Percentiles rank a stretch among this genome's conserved stretches.
Evolutionary conservation across 2,113 vertebrate genomes (phyloP).

Genomic region (Oceanites oceanicus): DNA sequence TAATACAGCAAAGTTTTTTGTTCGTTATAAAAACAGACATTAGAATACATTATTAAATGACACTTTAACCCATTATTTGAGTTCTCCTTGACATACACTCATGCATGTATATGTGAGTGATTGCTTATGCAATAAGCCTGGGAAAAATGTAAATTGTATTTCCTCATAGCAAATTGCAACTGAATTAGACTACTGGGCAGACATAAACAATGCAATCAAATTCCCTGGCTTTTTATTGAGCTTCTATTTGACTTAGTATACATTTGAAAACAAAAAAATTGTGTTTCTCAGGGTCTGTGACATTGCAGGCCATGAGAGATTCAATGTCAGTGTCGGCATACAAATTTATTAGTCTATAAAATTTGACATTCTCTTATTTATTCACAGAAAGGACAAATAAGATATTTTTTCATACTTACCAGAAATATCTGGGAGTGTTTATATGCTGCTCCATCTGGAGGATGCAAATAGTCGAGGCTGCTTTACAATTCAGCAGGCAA

Average conservation of each 20-base stretch:
- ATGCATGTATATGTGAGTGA: conserved; percentile 39
- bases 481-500: conserved; percentile 97
- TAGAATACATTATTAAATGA: conserved; percentile 36
- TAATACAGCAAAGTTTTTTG: conserved; percentile 24
- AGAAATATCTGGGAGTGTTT: conserved; percentile 84
- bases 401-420: conserved; percentile 86
- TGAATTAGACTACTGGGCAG: conserved; percentile 77
- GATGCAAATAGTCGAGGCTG: conserved; percentile 91
- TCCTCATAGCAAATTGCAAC: conserved; percentile 75
- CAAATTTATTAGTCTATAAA: conserved; percentile 85
- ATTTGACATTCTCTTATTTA: conserved; percentile 88
- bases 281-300: conserved; percentile 75
- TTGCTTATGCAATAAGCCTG: conserved; percentile 68
- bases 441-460: conserved; percentile 92
- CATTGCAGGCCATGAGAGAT: conserved; percentile 73
- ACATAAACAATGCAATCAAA: conserved; percentile 80
- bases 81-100: conserved; percentile 50
- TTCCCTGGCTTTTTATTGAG: conserved; percentile 73
- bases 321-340: conserved; percentile 76
- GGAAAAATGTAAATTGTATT: conserved; percentile 77
- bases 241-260: conserved; percentile 74
- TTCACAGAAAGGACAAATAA: conserved; percentile 86
- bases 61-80: conserved; percentile 64
- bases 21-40: background rate
- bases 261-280: conserved; percentile 65